phyloP scores from a whole-genome alignment of 2,888 invertebrate genomes.

The Ormyrus nitidulus region DNA sequence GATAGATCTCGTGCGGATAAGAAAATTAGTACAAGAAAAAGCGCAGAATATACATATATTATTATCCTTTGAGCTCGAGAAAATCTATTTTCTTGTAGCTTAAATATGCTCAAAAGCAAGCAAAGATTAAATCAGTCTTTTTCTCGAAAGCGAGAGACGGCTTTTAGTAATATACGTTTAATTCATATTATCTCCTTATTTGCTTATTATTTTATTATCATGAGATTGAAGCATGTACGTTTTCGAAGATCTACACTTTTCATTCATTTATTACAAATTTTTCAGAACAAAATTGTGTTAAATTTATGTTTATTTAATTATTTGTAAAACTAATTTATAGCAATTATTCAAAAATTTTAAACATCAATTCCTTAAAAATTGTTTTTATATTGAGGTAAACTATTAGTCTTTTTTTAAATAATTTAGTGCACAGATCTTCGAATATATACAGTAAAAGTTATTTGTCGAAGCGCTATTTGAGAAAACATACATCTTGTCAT shows the following conservation, averaged over 20 bases:
- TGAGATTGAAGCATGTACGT: slow-evolving; percentile 23
- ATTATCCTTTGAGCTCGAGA: slow-evolving; percentile 38
- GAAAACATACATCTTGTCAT: slow-evolving; percentile 9
- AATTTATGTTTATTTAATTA: slow-evolving; percentile 3
- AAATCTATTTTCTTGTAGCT: slow-evolving; percentile 30
- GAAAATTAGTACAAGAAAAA: slow-evolving; percentile 11
- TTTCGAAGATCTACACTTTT: slow-evolving; percentile 13
- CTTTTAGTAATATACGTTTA: slow-evolving; percentile 34
- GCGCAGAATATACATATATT: slow-evolving; percentile 32
- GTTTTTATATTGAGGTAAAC: not conserved
- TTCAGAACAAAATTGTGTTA: not conserved
- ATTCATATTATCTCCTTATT: not conserved
- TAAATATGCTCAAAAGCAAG: slow-evolving; percentile 40
- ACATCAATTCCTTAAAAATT: not conserved
- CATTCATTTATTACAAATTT: not conserved
- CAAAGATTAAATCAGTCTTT: slow-evolving; percentile 50
- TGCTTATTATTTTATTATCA: slow-evolving; percentile 3
- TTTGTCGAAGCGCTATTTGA: slow-evolving; percentile 11
- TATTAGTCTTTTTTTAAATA: not conserved
- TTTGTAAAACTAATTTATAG: not conserved
- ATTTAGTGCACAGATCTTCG: slow-evolving; percentile 19
- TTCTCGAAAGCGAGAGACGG: slow-evolving; percentile 47
- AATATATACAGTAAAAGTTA: slow-evolving; percentile 25
- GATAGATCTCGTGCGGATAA: slow-evolving; percentile 20
- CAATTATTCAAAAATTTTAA: no score